Percentiles rank a stretch among this genome's conserved stretches.
Evolutionary conservation across 1,140 invertebrate species (phyloP).

Genomic region (Leptinotarsa lineolata): DNA sequence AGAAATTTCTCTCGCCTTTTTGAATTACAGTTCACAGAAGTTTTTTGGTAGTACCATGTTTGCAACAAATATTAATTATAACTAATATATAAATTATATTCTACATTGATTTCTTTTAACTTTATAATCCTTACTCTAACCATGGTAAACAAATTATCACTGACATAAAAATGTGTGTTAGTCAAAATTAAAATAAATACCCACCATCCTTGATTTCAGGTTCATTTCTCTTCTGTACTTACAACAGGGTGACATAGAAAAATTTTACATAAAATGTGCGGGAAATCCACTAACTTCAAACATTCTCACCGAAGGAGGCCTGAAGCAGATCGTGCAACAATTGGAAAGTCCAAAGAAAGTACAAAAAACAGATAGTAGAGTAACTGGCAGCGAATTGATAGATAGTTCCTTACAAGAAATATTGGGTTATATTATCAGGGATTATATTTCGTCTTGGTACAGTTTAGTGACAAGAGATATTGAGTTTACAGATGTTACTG

Average conservation of each 20-base stretch:
- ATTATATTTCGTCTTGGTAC: constrained; percentile 81
- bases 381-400: constrained; percentile 55
- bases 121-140: too few relatives aligned
- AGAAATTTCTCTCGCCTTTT: too few relatives aligned
- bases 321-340: constrained; percentile 42
- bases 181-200: background rate
- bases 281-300: constrained; percentile 50
- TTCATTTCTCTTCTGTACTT: constrained; percentile 50
- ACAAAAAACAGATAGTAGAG: constrained; percentile 50
- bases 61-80: too few relatives aligned
- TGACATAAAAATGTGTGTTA: too few relatives aligned
- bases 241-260: constrained; percentile 49
- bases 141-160: too few relatives aligned
- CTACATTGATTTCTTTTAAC: too few relatives aligned
- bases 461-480: constrained; percentile 59
- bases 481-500: constrained; percentile 59
- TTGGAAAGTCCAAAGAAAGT: constrained; percentile 48
- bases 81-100: too few relatives aligned
- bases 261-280: constrained; percentile 48
- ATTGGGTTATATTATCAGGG: constrained; percentile 72
- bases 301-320: constrained; percentile 46
- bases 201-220: constrained; percentile 36
- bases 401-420: constrained; percentile 56
- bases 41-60: too few relatives aligned
- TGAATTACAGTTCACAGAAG: too few relatives aligned